phyloP scores from a whole-genome alignment of 1,140 invertebrate species.

The Leptinotarsa undecemlineata region DNA sequence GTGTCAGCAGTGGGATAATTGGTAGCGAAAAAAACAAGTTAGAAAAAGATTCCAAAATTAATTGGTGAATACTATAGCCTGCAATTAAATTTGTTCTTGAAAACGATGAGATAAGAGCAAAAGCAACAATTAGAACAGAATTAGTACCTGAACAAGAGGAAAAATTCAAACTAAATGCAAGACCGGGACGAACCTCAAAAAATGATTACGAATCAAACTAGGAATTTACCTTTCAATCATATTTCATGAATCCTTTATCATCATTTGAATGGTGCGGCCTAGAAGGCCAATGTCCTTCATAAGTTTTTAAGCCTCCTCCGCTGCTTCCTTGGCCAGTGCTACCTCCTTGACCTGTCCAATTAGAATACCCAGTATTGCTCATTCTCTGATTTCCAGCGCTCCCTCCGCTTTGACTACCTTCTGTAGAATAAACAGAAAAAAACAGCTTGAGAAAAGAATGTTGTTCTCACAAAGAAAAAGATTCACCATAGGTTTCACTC shows the following conservation, averaged over 20 bases:
- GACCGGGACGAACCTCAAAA: not conserved
- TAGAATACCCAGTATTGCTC: slow-evolving; percentile 52
- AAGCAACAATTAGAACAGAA: too few relatives aligned
- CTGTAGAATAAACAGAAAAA: slow-evolving; percentile 31
- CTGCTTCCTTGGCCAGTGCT: slow-evolving; percentile 36
- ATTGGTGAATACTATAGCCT: too few relatives aligned
- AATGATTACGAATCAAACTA: not conserved
- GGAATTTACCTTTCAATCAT: slow-evolving; percentile 44
- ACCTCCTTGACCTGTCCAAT: slow-evolving; percentile 53
- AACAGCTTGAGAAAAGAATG: too few relatives aligned
- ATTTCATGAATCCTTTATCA: slow-evolving; percentile 55
- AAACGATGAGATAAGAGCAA: too few relatives aligned
- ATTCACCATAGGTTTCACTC: too few relatives aligned
- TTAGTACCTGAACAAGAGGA: too few relatives aligned
- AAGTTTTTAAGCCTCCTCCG: slow-evolving; percentile 38
- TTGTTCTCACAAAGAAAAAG: too few relatives aligned
- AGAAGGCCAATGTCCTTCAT: slow-evolving; percentile 51
- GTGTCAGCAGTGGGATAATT: too few relatives aligned
- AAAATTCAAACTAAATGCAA: too few relatives aligned
- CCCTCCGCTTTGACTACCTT: slow-evolving; percentile 48
- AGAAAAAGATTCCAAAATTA: too few relatives aligned
- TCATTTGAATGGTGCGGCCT: slow-evolving; percentile 50
- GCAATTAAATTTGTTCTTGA: too few relatives aligned
- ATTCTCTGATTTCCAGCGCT: slow-evolving; percentile 49
- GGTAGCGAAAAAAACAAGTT: too few relatives aligned